Conservation (phyloP, 2,888 invertebrate species). For the Pollenia amentaria region DNA sequence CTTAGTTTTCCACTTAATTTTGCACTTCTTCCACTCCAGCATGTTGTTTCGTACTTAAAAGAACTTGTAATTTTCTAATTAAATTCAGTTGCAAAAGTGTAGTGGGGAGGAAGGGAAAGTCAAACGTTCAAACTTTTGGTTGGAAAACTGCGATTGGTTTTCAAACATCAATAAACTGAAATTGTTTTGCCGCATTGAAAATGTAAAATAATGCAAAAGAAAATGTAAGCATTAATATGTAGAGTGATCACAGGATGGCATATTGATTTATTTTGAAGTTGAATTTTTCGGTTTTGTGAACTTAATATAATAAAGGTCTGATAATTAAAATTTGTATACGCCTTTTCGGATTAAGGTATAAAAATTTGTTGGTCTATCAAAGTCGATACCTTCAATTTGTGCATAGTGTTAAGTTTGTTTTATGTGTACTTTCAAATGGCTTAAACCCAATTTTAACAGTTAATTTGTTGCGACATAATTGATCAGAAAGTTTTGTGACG, state of each 20-base stretch:
- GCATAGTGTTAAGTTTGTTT: no score
- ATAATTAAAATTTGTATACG: no score
- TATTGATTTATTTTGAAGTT: background rate
- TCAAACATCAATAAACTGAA: conserved; percentile 55
- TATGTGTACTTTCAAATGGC: no score
- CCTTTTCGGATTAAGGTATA: no score
- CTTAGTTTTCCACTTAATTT: conserved; percentile 20
- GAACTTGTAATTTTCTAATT: conserved; percentile 68
- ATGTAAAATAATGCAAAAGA: conserved; percentile 39
- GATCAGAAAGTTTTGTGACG: no score
- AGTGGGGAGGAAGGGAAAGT: background rate
- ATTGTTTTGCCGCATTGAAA: conserved; percentile 40
- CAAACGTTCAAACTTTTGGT: conserved; percentile 47
- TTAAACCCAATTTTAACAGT: no score
- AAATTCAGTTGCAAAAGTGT: conserved; percentile 38
- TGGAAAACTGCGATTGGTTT: conserved; percentile 44
- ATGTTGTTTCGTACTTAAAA: background rate
- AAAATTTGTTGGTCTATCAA: no score
- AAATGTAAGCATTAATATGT: background rate
- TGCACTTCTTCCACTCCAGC: background rate
- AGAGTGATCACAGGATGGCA: background rate
- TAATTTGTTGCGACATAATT: no score
- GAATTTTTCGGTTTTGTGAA: background rate
- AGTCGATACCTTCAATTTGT: no score
- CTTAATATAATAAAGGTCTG: no score